phyloP scores from a whole-genome alignment of 2,797 vertebrate species.

The Neopelma chrysocephalum region DNA sequence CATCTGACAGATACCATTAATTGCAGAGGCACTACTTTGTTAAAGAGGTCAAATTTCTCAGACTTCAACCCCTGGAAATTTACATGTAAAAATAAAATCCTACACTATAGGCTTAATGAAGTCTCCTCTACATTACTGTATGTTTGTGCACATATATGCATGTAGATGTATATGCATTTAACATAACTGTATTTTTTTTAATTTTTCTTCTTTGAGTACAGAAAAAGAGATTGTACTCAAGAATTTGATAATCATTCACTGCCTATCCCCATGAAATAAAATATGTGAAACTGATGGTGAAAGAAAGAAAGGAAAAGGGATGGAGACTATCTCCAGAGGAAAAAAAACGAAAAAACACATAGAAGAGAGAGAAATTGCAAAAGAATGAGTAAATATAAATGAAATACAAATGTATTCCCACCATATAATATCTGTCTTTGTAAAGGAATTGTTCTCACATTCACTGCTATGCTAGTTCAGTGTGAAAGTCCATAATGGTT shows the following conservation, averaged over 20 bases:
- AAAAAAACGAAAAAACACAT: rapidly evolving
- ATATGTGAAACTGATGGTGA: not conserved
- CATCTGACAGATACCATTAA: not conserved
- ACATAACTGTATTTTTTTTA: not conserved
- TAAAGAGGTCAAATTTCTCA: not conserved
- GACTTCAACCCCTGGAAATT: not conserved
- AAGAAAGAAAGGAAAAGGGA: not conserved
- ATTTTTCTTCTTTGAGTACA: not conserved
- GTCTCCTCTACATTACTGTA: not conserved
- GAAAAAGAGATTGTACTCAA: not conserved
- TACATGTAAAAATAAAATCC: not conserved
- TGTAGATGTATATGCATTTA: not conserved
- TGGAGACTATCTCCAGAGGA: not conserved
- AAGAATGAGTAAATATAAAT: not conserved
- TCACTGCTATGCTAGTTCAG: not conserved
- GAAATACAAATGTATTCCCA: not conserved
- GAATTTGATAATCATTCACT: not conserved
- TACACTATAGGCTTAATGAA: not conserved
- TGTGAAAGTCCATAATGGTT: not conserved
- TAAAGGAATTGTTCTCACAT: not conserved
- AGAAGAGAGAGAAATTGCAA: not conserved
- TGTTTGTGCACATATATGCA: not conserved
- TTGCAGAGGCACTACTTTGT: not conserved
- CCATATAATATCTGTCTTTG: not conserved
- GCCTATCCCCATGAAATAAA: not conserved